A percentile compares a stretch with the other conserved stretches of the same genome.
These are phyloP conservation scores for Otolemur garnettii DNA, from an alignment of 2,113 vertebrate species.

Conservation along the genomic window DNA sequence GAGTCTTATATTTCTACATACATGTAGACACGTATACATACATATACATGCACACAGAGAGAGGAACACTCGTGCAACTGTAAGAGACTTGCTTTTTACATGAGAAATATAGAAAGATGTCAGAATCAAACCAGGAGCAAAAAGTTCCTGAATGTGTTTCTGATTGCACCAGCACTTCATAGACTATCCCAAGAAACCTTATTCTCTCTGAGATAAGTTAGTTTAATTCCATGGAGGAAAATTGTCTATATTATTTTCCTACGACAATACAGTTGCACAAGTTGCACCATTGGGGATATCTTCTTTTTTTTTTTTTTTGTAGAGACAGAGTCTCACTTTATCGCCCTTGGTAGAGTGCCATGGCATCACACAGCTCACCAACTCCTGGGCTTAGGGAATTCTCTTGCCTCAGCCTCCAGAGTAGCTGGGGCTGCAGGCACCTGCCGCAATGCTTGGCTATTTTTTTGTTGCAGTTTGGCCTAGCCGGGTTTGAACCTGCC, in stretches of 20 bases:
- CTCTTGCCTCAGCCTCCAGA: too few species aligned
- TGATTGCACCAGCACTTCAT: background rate
- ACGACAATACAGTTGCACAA: background rate
- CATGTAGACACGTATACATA: background rate
- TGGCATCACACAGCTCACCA: too few species aligned
- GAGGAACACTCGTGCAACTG: background rate
- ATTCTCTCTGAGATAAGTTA: background rate
- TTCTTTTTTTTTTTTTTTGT: background rate
- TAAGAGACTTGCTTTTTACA: background rate
- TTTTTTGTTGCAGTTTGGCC: too few species aligned
- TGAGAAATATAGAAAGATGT: background rate
- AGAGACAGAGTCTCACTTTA: too few species aligned
- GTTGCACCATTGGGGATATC: background rate
- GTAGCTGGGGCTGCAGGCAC: too few species aligned
- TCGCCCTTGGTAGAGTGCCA: too few species aligned
- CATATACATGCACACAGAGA: background rate
- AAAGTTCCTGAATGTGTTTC: background rate
- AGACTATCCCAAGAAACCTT: background rate
- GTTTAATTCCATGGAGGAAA: background rate
- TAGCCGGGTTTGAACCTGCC: too few species aligned
- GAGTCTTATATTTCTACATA: background rate
- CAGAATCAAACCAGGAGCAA: background rate
- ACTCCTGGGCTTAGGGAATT: too few species aligned
- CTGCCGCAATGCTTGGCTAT: too few species aligned
- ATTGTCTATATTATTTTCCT: background rate